These are phyloP conservation scores for Petrocephalus schoutedeni DNA, from an alignment of 2,797 vertebrate species.

Conservation along the genomic window DNA sequence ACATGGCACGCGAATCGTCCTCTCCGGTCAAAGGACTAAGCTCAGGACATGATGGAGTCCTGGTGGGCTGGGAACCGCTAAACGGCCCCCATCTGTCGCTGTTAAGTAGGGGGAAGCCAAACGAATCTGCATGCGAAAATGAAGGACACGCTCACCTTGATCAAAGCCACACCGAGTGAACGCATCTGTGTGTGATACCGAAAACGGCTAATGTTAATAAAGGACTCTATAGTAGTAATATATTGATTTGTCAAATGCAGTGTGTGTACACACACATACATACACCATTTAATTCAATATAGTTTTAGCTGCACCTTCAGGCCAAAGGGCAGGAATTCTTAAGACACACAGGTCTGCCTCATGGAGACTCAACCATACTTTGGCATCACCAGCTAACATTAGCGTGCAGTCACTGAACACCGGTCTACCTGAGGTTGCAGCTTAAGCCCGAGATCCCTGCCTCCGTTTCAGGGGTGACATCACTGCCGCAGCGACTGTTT, in stretches of 20 bases:
- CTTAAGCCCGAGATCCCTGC: background rate
- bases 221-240: background rate
- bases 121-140: background rate
- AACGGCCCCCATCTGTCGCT: slow-evolving; percentile 5
- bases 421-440: background rate
- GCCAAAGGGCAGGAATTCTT: background rate
- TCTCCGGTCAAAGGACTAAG: background rate
- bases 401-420: background rate
- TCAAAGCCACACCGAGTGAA: background rate
- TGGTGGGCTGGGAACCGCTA: background rate
- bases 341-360: background rate
- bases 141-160: background rate
- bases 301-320: background rate
- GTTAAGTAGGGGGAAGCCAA: background rate
- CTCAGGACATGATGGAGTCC: background rate
- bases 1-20: background rate
- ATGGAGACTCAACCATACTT: background rate
- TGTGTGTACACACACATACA: background rate
- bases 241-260: background rate
- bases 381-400: background rate
- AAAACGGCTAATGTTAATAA: background rate
- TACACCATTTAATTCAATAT: background rate
- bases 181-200: background rate
- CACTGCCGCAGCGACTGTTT: background rate
- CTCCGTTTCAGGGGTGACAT: background rate